A percentile compares a stretch with the other conserved stretches of the same genome.
Conservation (phyloP, 1,140 invertebrate species). For the Calosoma granatense region DNA sequence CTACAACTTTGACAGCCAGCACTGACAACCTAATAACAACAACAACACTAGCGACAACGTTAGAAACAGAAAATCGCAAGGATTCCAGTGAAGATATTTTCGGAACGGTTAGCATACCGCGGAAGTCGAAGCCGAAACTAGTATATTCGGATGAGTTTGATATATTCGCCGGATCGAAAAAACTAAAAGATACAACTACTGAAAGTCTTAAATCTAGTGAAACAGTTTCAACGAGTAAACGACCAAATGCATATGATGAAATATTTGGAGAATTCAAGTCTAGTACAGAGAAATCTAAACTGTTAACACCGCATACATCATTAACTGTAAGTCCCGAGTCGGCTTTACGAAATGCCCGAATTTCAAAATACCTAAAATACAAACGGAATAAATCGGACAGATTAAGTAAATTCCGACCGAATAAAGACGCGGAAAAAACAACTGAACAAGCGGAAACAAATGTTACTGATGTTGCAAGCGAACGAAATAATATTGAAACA, state of each 20-base stretch:
- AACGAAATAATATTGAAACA: slow-evolving; percentile 14
- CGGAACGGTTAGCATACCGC: background rate
- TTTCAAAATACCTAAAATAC: background rate
- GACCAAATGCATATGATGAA: background rate
- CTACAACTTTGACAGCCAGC: background rate
- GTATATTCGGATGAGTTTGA: no score
- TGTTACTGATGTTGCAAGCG: background rate
- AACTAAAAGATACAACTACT: background rate
- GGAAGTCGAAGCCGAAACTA: background rate
- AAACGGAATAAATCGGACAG: background rate
- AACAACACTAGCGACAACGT: slow-evolving; percentile 14
- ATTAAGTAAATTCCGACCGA: no score
- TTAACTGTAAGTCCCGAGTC: background rate
- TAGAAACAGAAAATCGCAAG: background rate
- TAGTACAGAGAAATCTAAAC: background rate
- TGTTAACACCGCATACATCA: no score
- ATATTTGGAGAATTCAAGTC: background rate
- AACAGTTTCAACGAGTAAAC: slow-evolving; percentile 19
- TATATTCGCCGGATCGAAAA: background rate
- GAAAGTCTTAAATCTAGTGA: slow-evolving; percentile 19
- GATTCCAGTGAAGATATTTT: background rate
- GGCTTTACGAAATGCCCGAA: background rate
- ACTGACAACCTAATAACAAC: background rate
- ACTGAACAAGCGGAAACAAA: background rate
- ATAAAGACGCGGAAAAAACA: background rate